A percentile compares a stretch with the other conserved stretches of the same genome.
Conservation (phyloP, 2,113 vertebrate species). For the Cyprinodon brontotheroides region DNA sequence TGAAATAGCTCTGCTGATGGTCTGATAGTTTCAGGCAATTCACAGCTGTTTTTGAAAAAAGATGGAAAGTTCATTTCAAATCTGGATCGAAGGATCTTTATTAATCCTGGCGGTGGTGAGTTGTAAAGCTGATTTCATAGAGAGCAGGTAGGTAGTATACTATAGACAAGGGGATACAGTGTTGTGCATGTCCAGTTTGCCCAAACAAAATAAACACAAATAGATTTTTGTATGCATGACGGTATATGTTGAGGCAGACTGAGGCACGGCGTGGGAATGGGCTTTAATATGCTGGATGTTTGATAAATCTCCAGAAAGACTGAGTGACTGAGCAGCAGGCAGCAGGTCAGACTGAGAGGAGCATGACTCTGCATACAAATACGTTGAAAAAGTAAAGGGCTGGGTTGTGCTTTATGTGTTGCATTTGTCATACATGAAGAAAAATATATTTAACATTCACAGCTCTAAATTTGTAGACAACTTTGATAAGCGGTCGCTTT, state of each 20-base stretch:
- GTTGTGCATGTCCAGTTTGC: constrained; percentile 39
- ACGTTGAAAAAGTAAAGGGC: neutral
- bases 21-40: neutral
- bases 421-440: neutral
- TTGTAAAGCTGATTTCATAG: neutral
- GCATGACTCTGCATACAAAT: constrained; percentile 44
- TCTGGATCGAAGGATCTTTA: neutral
- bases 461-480: neutral
- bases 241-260: constrained; percentile 29
- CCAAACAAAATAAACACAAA: constrained; percentile 43
- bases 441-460: neutral
- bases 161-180: neutral
- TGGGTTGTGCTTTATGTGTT: neutral
- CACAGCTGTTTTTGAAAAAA: neutral
- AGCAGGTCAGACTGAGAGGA: constrained; percentile 27
- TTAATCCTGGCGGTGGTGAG: constrained; percentile 9
- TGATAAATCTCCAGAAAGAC: constrained; percentile 39
- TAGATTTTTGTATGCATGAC: constrained; percentile 44
- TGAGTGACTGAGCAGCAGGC: constrained; percentile 30
- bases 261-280: constrained; percentile 24
- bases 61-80: neutral
- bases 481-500: neutral
- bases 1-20: neutral
- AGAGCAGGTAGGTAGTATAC: neutral
- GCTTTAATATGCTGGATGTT: constrained; percentile 16